These are phyloP conservation scores for Lontra canadensis DNA, from an alignment of 2,113 vertebrate species.

Conservation along the genomic window DNA sequence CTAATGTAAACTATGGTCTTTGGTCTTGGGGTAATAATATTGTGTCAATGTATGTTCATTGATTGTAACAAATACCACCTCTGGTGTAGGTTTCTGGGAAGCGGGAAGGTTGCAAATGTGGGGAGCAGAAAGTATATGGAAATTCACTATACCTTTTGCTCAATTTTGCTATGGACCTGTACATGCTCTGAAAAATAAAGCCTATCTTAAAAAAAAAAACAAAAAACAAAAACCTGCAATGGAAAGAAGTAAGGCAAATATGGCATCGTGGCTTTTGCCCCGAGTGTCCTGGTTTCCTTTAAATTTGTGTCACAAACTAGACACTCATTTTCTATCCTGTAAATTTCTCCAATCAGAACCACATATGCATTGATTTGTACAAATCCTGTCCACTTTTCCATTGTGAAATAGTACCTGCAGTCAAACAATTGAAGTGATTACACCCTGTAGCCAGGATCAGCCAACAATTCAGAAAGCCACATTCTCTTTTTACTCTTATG, in stretches of 20 bases:
- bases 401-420: background rate
- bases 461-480: background rate
- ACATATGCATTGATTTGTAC: background rate
- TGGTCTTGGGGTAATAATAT: background rate
- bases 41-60: background rate
- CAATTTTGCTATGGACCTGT: background rate
- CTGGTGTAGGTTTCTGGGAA: background rate
- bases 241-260: background rate
- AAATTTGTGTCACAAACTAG: background rate
- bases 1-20: background rate
- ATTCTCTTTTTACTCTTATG: background rate
- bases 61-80: background rate
- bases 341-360: background rate
- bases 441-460: background rate
- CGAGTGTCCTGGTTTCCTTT: background rate
- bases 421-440: background rate
- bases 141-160: background rate
- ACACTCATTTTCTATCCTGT: conserved; percentile 4
- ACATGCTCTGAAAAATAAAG: background rate
- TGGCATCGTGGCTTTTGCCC: background rate
- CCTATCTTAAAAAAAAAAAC: background rate
- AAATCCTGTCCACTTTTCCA: background rate
- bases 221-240: background rate
- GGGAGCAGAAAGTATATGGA: background rate
- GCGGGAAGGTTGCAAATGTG: background rate